phyloP scores from a whole-genome alignment of 2,113 vertebrate genomes.

The Semicossyphus pulcher region DNA sequence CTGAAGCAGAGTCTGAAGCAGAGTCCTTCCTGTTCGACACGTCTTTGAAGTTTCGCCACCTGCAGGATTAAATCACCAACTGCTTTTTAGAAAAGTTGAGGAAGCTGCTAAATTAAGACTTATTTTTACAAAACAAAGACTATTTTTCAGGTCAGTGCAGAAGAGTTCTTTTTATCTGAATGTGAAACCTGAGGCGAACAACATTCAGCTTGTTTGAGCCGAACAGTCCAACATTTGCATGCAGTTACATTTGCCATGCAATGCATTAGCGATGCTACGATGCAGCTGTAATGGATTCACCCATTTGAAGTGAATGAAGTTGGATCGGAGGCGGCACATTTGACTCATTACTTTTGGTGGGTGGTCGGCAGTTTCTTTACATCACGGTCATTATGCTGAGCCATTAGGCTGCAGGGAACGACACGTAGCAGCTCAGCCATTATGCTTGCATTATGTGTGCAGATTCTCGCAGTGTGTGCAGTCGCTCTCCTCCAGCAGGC shows the following conservation, averaged over 20 bases:
- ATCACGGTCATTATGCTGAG: constrained; percentile 34
- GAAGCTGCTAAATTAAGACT: background rate
- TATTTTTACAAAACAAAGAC: background rate
- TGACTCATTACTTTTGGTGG: constrained; percentile 36
- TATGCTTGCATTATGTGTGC: constrained; percentile 44
- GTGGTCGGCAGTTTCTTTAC: constrained; percentile 36
- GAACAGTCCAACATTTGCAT: constrained; percentile 13
- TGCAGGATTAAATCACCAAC: no score
- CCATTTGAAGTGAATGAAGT: constrained; percentile 31
- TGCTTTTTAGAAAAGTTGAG: background rate
- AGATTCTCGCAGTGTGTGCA: constrained; percentile 18
- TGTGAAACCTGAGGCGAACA: background rate
- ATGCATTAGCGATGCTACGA: constrained; percentile 5
- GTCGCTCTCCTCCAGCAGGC: constrained; percentile 1
- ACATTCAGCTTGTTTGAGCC: background rate
- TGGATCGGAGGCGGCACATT: constrained; percentile 36
- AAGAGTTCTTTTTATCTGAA: background rate
- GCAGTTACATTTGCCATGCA: background rate
- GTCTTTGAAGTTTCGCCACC: no score
- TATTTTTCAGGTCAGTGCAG: background rate
- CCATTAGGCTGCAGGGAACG: constrained; percentile 41
- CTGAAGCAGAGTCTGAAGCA: no score
- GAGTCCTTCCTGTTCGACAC: no score
- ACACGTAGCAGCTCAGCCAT: constrained; percentile 3
- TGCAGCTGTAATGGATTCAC: constrained; percentile 25